These are phyloP conservation scores for Eupithecia tripunctaria DNA, from an alignment of 2,888 invertebrate species.

Conservation along the genomic window DNA sequence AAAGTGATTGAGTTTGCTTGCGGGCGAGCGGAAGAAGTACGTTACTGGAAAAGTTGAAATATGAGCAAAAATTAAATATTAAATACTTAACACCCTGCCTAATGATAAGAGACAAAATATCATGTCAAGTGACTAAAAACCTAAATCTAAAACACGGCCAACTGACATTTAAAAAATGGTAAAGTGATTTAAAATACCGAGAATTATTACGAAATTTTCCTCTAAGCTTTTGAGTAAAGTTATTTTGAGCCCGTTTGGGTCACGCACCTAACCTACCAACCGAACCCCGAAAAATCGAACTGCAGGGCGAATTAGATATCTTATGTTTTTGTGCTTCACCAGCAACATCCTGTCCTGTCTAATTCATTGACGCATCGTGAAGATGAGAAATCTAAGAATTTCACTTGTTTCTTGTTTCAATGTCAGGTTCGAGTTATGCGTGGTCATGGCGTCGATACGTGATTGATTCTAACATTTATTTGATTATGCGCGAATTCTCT, in stretches of 20 bases:
- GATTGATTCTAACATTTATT: slow-evolving; percentile 45
- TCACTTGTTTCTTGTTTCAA: slow-evolving; percentile 69
- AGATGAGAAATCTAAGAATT: slow-evolving; percentile 52
- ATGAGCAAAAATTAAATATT: background rate
- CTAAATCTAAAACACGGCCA: background rate
- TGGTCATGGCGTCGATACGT: slow-evolving; percentile 44
- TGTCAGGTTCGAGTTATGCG: slow-evolving; percentile 54
- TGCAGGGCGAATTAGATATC: background rate
- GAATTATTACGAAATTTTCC: background rate
- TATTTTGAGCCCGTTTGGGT: background rate
- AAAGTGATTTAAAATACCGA: background rate
- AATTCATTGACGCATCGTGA: slow-evolving; percentile 61
- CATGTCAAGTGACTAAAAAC: background rate
- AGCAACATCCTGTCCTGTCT: slow-evolving; percentile 16
- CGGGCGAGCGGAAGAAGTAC: slow-evolving; percentile 39
- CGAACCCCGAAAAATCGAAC: too few relatives aligned
- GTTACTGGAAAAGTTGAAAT: slow-evolving; percentile 9
- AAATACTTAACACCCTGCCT: background rate
- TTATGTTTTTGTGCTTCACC: background rate
- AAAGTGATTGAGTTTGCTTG: slow-evolving; percentile 80
- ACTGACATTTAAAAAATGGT: background rate
- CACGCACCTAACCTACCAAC: background rate
- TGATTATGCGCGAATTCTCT: slow-evolving; percentile 43
- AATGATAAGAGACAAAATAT: background rate
- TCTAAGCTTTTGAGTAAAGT: background rate